Evolutionary conservation across 2,888 invertebrate genomes (phyloP), one percentile per base, ranked within the genome.

Genomic region (Pyrochroa serraticornis): DNA sequence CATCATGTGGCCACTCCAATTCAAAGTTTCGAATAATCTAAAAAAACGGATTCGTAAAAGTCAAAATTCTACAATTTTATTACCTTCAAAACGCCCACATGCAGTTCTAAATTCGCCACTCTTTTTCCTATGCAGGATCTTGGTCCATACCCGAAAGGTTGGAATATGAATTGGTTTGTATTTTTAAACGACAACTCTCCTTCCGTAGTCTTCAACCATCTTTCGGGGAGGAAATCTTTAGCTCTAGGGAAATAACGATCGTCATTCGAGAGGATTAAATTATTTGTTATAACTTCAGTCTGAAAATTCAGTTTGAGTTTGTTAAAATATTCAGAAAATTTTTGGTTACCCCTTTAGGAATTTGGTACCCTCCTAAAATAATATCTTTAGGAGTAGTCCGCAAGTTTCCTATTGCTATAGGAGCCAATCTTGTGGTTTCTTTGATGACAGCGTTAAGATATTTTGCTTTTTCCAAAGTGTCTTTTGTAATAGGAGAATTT

Each of bases 91-190:
- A 71, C 12, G 14, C 67, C 66, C 6, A 74, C 60, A 68, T 76
- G 73, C 48, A 76, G 42, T 62, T 76, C 90, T 62, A 91, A 77
- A 68, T 89, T 88, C 0, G 90, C 90, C 62, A 92, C 83, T 67
- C 91, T 79, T 71, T 86, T 82, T 3, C 91, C 91, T 55, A 88
- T 83, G 69, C 90, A 90, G 61, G 83, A 83, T 44, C 89, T 82
- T 0, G 87, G 82, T 0, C 89, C 90, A 68, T 85, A 86, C 0
- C 89, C 89, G 71, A 90, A 90, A 0, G 89, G 89, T 54, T 87
- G 75, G 41, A 82, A 83, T 0, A 83, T 80, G 77, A 87, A 88
- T 0, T 87, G 85, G 74, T 85, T 83, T 10, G 51, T 58, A 43
- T 65, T 69, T 57, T 71, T 74, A 13, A 63, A 12, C 9, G 71